These are phyloP conservation scores for Calidris pygmaea DNA, from an alignment of 2,113 vertebrate genomes.

Conservation along the genomic window DNA sequence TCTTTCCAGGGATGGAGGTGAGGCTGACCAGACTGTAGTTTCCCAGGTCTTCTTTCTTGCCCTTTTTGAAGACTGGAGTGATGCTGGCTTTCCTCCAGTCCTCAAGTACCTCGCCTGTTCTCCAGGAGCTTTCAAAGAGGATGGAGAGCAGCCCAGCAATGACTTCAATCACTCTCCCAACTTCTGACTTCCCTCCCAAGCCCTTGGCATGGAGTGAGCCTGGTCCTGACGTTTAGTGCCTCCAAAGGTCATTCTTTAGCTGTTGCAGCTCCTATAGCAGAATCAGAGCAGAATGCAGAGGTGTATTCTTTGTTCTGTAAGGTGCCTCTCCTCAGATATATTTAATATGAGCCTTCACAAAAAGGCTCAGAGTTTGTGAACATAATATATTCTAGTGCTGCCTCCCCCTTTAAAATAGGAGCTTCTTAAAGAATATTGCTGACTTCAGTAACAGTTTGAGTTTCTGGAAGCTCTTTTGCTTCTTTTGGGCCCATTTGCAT, in stretches of 20 bases:
- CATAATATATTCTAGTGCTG: background rate
- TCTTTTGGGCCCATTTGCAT: background rate
- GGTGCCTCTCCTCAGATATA: background rate
- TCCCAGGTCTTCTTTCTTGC: no score
- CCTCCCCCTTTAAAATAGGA: background rate
- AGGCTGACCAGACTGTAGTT: no score
- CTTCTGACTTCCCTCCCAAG: background rate
- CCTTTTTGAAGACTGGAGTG: no score
- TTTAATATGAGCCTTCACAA: background rate
- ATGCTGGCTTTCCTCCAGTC: no score
- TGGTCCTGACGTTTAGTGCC: background rate
- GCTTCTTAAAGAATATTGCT: background rate
- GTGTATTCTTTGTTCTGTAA: background rate
- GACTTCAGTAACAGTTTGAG: background rate
- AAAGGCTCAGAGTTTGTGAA: background rate
- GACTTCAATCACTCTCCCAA: no score
- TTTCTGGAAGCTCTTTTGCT: background rate
- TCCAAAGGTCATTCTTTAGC: background rate
- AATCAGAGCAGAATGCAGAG: background rate
- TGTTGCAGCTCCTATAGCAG: background rate
- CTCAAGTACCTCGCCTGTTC: no score
- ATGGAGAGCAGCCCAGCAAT: no score
- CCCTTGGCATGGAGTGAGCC: background rate
- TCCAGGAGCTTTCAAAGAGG: no score
- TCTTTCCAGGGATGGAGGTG: no score